Base-by-base conservation (phyloP, 2,888 invertebrate species). In the Leucania comma region DNA sequence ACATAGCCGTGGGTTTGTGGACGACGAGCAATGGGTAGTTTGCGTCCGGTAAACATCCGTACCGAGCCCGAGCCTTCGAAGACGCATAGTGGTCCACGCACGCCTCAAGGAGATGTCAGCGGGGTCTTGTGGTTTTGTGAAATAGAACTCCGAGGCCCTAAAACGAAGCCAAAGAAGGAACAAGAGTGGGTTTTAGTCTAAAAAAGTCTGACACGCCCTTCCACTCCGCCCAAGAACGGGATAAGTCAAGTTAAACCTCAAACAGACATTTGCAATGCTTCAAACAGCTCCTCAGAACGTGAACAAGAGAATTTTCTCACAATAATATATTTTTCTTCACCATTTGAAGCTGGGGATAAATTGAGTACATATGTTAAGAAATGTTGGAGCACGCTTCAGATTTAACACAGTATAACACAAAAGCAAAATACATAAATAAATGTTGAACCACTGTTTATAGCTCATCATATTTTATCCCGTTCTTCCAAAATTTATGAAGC, bases 301-400 rank as follows among this genome's bases (percentile, higher is more conserved):
- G 57, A 61, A 24, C 20, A 50, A n/a, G n/a, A n/a, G n/a, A n/a
- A n/a, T 58, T 78, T 64, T 80, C 64, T 51, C 46, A 59, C 50
- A 64, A 61, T 58, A 58, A 50, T 79, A 61, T 68, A 78, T 75
- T 80, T 76, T 78, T 58, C 76, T 80, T 80, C 8, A 35, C n/a
- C 48, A 50, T 75, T 80, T 75, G 53, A 64, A 35, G 81, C 29
- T 61, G 14, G 32, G 20, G 54, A 80, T 76, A 76, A 65, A 80
- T 75, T 75, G 63, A 65, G 76, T 76, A 54, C 57, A 62, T 69
- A 69, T 64, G 75, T 61, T 69, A 46, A 24, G 22, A 62, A 63
- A 61, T 60, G 32, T 63, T 14, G 54, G 46, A 51, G 26, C 62
- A 57, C 62, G 75, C 68, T 66, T 51, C 50, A 56, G 62, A 76